These are phyloP conservation scores for Calephelis perditalis DNA, from an alignment of 2,888 invertebrate genomes.

Conservation along the genomic window DNA sequence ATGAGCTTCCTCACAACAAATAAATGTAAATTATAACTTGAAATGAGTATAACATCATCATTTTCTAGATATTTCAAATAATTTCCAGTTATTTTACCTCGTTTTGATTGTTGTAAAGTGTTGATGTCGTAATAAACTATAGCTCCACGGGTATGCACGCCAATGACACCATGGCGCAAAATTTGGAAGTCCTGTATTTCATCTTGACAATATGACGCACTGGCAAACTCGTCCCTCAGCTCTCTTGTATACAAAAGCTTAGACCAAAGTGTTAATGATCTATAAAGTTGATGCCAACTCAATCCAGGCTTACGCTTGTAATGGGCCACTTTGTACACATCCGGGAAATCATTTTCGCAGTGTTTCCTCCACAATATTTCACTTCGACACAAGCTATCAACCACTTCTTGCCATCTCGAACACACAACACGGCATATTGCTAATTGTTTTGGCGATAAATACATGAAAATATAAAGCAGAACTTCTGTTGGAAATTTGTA, in stretches of 20 bases:
- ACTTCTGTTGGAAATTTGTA: conserved; percentile 48
- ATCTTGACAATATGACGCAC: conserved; percentile 39
- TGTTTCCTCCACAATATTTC: conserved; percentile 45
- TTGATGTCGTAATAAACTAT: conserved; percentile 50
- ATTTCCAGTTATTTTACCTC: conserved; percentile 38
- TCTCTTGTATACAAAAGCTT: conserved; percentile 41
- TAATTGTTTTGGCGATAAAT: conserved; percentile 42
- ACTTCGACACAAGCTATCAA: conserved; percentile 41
- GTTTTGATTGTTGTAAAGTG: conserved; percentile 37
- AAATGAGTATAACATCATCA: conserved; percentile 37
- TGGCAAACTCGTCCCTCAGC: conserved; percentile 48
- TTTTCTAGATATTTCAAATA: conserved; percentile 50
- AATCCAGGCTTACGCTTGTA: conserved; percentile 38
- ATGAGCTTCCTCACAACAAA: conserved; percentile 40
- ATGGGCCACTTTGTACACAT: conserved; percentile 37
- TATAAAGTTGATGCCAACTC: conserved; percentile 50
- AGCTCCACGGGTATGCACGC: conserved; percentile 43
- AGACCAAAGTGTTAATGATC: conserved; percentile 52
- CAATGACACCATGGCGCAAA: conserved; percentile 43
- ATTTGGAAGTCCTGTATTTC: conserved; percentile 47
- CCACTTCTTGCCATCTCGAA: conserved; percentile 45
- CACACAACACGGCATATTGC: conserved; percentile 50
- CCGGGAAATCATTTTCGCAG: conserved; percentile 43
- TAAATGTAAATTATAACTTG: conserved; percentile 39
- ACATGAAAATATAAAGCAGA: conserved; percentile 44